Percentiles rank a stretch among this genome's conserved stretches.
phyloP scores from a whole-genome alignment of 2,113 vertebrate genomes.

The Girardinichthys multiradiatus region DNA sequence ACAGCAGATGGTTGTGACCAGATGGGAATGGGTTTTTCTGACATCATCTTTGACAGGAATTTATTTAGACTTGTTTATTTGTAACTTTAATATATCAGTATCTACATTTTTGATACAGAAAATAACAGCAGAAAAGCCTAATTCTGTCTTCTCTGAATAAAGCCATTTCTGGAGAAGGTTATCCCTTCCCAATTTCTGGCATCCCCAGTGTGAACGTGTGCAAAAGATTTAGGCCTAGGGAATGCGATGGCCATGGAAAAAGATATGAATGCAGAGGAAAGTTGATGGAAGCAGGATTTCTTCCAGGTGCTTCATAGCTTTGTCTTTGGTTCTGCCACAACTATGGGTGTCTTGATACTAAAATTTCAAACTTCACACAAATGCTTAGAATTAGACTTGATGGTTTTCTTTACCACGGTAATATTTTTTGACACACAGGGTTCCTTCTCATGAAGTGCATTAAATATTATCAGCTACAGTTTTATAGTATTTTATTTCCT shows the following conservation, averaged over 20 bases:
- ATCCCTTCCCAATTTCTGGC: not conserved
- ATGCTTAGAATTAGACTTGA: too few species aligned
- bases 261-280: too few species aligned
- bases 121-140: not conserved
- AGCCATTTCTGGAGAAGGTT: not conserved
- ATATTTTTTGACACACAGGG: too few species aligned
- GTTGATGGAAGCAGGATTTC: too few species aligned
- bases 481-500: too few species aligned
- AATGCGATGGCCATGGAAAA: not conserved
- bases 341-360: too few species aligned
- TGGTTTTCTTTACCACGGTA: too few species aligned
- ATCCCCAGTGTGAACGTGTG: not conserved
- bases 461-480: too few species aligned
- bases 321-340: too few species aligned
- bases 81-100: not conserved
- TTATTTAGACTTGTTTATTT: not conserved
- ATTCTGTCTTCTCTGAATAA: not conserved
- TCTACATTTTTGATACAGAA: not conserved
- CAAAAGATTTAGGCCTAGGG: not conserved
- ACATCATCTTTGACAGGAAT: not conserved
- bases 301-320: too few species aligned
- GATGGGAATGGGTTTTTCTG: constrained; percentile 2
- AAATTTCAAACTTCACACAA: not conserved
- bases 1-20: not conserved
- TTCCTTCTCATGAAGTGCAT: too few species aligned